A percentile compares a stretch with the other conserved stretches of the same genome.
These are phyloP conservation scores for Nycteola revayana DNA, from an alignment of 2,888 invertebrate genomes.

Conservation along the genomic window DNA sequence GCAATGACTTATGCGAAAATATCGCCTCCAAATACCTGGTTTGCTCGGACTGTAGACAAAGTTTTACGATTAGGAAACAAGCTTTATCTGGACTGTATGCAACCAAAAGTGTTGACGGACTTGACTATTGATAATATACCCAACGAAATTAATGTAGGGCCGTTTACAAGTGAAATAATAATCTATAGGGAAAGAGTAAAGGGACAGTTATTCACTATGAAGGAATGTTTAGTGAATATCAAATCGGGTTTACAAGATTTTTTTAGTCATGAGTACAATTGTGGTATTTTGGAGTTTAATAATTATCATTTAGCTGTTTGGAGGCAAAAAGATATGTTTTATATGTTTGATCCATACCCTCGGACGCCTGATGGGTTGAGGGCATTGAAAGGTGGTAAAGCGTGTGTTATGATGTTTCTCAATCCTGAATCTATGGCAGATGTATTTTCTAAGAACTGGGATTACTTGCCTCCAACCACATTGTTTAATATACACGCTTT, in stretches of 20 bases:
- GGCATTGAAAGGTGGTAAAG: conserved; percentile 78
- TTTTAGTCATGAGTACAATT: conserved; percentile 74
- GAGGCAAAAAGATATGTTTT: conserved; percentile 84
- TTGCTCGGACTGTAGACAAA: conserved; percentile 80
- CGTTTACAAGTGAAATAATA: conserved; percentile 81
- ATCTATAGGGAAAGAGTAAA: conserved; percentile 78
- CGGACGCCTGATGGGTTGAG: conserved; percentile 80
- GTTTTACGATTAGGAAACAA: conserved; percentile 82
- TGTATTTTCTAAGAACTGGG: conserved; percentile 76
- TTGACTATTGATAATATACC: conserved; percentile 80
- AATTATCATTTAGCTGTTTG: conserved; percentile 82
- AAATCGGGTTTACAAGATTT: conserved; percentile 73
- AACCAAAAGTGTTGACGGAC: conserved; percentile 73
- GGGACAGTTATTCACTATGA: conserved; percentile 72
- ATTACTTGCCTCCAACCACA: conserved; percentile 66
- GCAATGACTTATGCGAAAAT: conserved; percentile 85
- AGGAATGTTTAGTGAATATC: conserved; percentile 77
- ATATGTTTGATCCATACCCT: conserved; percentile 85
- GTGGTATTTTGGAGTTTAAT: conserved; percentile 82
- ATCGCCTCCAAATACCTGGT: conserved; percentile 84
- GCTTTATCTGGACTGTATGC: conserved; percentile 75
- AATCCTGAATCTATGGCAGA: conserved; percentile 81
- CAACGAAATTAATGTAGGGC: conserved; percentile 79
- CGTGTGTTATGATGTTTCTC: conserved; percentile 84
- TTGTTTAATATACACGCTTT: conserved; percentile 83